Conservation (phyloP, 2,113 vertebrate genomes). For the Rhombomys opimus region DNA sequence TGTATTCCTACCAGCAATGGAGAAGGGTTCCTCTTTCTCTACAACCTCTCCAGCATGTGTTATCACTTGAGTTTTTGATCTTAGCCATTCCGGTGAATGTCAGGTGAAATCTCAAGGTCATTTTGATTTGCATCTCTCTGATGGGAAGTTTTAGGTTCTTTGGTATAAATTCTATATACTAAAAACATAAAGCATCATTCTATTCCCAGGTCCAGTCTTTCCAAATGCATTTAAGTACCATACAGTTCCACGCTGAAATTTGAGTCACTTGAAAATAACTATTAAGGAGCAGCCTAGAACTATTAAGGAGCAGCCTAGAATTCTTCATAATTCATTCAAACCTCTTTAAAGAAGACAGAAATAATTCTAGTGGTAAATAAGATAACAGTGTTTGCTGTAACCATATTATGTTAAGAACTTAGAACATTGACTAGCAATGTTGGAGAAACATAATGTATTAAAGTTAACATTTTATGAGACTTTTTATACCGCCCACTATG, state of each 20-base stretch:
- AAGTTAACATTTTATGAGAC: slow-evolving; percentile 11
- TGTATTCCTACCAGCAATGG: too few species aligned
- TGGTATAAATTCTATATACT: not conserved
- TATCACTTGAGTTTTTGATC: too few species aligned
- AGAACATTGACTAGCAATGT: not conserved
- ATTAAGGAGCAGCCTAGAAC: not conserved
- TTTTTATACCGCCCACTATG: not conserved
- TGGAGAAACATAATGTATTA: not conserved
- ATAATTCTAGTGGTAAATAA: not conserved
- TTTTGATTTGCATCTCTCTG: too few species aligned
- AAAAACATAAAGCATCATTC: slow-evolving; percentile 3
- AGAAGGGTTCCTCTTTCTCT: too few species aligned
- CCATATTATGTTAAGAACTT: not conserved
- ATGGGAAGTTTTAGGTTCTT: too few species aligned
- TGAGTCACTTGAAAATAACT: not conserved
- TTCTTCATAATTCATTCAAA: not conserved
- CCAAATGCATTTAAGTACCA: not conserved
- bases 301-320: not conserved
- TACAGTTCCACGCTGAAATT: not conserved
- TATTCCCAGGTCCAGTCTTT: not conserved
- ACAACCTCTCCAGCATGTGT: too few species aligned
- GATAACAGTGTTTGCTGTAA: not conserved
- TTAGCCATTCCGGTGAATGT: too few species aligned
- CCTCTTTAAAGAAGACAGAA: not conserved
- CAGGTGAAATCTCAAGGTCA: too few species aligned